Percentiles rank a stretch among this genome's conserved stretches.
These are phyloP conservation scores for Fukomys damarensis DNA, from an alignment of 2,113 vertebrate genomes.

Conservation along the genomic window DNA sequence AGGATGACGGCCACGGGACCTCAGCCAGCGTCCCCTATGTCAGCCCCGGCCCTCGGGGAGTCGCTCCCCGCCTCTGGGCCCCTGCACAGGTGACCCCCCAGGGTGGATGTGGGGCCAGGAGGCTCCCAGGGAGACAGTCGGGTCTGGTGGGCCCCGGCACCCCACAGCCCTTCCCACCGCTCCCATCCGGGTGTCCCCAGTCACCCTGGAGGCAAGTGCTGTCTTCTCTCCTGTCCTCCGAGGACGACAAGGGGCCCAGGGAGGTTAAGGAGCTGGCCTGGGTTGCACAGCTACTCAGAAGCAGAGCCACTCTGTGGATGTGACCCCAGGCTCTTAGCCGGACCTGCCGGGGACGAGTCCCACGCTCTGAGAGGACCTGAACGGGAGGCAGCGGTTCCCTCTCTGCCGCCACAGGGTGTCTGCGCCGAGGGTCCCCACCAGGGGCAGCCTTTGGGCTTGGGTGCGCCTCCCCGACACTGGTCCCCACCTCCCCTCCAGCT, in stretches of 20 bases:
- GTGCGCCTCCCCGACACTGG: accelerated
- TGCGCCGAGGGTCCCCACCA: not conserved
- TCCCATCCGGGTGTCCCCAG: not conserved
- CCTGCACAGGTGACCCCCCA: not conserved
- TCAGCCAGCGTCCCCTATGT: not conserved
- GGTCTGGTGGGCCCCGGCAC: not conserved
- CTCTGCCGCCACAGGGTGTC: accelerated
- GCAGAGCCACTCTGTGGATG: not conserved
- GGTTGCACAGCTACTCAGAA: not conserved
- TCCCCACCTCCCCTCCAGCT: too few species aligned
- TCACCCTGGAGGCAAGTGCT: too few species aligned
- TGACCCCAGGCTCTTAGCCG: not conserved
- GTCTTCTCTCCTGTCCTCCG: accelerated
- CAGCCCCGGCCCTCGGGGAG: not conserved
- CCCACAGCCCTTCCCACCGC: not conserved
- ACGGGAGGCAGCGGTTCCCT: not conserved
- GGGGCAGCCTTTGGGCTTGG: accelerated
- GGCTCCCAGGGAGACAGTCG: too few species aligned
- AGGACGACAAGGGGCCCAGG: not conserved
- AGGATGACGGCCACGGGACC: not conserved
- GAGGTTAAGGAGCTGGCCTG: not conserved
- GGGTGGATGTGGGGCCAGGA: not conserved
- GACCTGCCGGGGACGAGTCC: not conserved
- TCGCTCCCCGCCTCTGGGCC: not conserved
- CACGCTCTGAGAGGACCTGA: not conserved